Percentiles rank a stretch among this genome's conserved stretches.
phyloP scores from a whole-genome alignment of 2,888 invertebrate genomes.

The Bimastos eiseni region DNA sequence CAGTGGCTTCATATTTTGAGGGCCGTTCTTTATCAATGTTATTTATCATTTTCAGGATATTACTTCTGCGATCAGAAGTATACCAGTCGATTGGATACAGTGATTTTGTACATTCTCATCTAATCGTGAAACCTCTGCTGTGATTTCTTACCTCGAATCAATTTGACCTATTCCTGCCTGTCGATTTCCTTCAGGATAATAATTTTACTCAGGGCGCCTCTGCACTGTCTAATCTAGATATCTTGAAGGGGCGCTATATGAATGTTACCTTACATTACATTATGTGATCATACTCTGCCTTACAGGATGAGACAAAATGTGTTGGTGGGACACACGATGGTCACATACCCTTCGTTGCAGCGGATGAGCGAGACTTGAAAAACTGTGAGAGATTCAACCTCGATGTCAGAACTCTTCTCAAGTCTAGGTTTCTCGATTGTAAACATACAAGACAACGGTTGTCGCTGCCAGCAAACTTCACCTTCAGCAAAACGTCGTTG shows the following conservation, averaged over 20 bases:
- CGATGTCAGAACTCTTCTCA: not conserved
- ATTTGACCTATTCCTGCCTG: too few species aligned
- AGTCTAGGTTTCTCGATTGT: not conserved
- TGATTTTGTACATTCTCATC: not conserved
- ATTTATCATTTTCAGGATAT: not conserved
- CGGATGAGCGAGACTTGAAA: not conserved
- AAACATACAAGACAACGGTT: not conserved
- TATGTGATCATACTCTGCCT: not conserved
- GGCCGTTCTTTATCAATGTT: too few species aligned
- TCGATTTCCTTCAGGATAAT: too few species aligned
- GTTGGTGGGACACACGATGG: not conserved
- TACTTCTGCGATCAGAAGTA: not conserved
- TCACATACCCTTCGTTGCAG: not conserved
- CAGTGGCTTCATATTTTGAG: too few species aligned
- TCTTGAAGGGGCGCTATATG: too few species aligned
- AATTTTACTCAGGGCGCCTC: too few species aligned
- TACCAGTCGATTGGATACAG: not conserved
- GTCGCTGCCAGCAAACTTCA: conserved; percentile 17
- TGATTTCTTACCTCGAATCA: too few species aligned
- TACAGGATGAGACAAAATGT: not conserved
- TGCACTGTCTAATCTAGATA: too few species aligned
- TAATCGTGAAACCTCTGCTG: not conserved
- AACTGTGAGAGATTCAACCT: not conserved
- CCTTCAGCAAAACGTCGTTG: not conserved
- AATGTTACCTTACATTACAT: too few species aligned